A percentile compares a stretch with the other conserved stretches of the same genome.
Conservation (phyloP, 2,797 vertebrate genomes). For the Poecilia gillii region DNA sequence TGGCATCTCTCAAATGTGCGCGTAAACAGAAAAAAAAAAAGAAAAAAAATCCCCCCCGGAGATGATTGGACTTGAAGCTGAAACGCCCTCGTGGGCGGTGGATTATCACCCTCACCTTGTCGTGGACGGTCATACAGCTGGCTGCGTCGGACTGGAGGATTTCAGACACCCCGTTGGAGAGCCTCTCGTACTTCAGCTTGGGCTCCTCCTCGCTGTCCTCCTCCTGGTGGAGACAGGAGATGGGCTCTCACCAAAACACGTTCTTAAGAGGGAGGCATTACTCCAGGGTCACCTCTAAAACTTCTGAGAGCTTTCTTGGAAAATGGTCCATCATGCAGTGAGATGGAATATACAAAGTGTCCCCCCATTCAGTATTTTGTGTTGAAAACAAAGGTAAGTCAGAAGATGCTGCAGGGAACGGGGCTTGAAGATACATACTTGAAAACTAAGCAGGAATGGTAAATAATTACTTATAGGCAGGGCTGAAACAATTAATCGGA, state of each 20-base stretch:
- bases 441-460: neutral
- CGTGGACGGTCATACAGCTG: conserved; percentile 98
- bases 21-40: conserved; percentile 50
- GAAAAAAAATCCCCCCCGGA: conserved; percentile 29
- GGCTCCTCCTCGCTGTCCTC: conserved; percentile 99
- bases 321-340: conserved; percentile 9
- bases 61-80: conserved; percentile 30
- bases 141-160: conserved; percentile 97
- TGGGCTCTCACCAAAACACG: conserved; percentile 4
- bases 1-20: conserved; percentile 55
- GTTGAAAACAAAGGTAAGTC: neutral
- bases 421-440: neutral
- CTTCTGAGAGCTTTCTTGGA: conserved; percentile 17
- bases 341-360: conserved; percentile 16
- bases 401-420: neutral
- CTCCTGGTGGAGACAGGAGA: conserved; percentile 80
- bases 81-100: conserved; percentile 39
- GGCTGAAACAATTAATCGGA: too few relatives aligned
- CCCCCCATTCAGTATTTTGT: neutral
- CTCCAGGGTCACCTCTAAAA: conserved; percentile 21
- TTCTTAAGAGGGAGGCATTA: conserved; percentile 37
- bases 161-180: conserved; percentile 95
- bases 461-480: neutral
- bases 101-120: conserved; percentile 87
- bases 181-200: conserved; percentile 96